Evolutionary conservation across 2,113 vertebrate species (phyloP), one percentile per base, ranked within the genome.

Genomic region (Heterotilapia buettikoferi): DNA sequence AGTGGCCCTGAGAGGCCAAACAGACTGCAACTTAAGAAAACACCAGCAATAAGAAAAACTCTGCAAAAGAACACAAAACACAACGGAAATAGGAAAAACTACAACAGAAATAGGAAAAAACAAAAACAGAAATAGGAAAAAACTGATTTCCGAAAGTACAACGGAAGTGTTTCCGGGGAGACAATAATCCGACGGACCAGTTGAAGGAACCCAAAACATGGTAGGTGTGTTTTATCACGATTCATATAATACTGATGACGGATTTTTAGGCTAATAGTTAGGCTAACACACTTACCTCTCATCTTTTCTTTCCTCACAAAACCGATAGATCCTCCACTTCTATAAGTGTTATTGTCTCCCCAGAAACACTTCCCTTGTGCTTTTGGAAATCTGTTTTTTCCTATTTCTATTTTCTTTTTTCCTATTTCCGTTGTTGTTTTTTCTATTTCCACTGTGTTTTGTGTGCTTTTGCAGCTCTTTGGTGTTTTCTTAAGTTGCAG

Each of bases 191-290:
- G 1, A 57, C 1, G 24, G 56, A 29, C 24, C 56, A 57, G 24
- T 3, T 57, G 56, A 13, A 29, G 13, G 56, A 57, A 57, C 24
- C 24, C 13, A 57, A 57, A 57, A 57, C 24, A 57, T 57, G 56
- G 24, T 57, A 57, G 24, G 24, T 9, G 24, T 59, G 24, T 16
- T 57, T 29, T 29, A 59, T 57, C 56, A 29, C 16, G 7, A 16
- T 59, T 59, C 56, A 9, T 59, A 29, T 6, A 29, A 59, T 29
- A 29, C 56, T 59, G 13, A 31, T 59, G 26, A 59, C 0, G 0
- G 26, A 31, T 59, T 59, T 59, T 59, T 59, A 16, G 56, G 26
- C 13, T 59, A 16, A 29, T 59, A 29, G 56, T 59, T 59, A 18
- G 56, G 26, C 56, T 59, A 59, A 59, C 26, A 59, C 13, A 31